Evolutionary conservation across 2,888 invertebrate genomes (phyloP).

Genomic region (Cheilosia impressa): DNA sequence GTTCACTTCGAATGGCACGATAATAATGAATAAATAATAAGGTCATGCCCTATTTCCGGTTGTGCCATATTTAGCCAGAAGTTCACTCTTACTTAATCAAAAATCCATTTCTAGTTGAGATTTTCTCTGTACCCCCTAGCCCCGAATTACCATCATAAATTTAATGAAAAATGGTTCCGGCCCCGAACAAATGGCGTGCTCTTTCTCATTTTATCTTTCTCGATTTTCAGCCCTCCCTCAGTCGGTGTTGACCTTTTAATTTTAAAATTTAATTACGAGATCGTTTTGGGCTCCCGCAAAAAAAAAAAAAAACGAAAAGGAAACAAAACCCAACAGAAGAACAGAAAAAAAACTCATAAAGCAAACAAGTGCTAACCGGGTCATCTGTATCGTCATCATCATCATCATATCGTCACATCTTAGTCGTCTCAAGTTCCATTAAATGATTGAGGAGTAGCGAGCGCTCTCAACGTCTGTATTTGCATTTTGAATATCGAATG

Average conservation of each 20-base stretch:
- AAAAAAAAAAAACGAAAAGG: constrained; percentile 17
- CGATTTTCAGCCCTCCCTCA: not conserved
- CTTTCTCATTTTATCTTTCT: constrained; percentile 5
- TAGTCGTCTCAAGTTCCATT: constrained; percentile 76
- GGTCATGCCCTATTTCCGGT: constrained; percentile 57
- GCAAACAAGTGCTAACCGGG: constrained; percentile 58
- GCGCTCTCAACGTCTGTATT: constrained; percentile 74
- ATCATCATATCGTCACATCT: constrained; percentile 33
- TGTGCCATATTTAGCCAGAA: constrained; percentile 5
- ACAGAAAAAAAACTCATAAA: constrained; percentile 3
- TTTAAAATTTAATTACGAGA: constrained; percentile 71
- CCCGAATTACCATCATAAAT: not conserved
- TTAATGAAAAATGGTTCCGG: constrained; percentile 30
- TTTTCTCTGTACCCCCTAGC: not conserved
- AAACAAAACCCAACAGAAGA: constrained; percentile 1
- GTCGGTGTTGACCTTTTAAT: constrained; percentile 62
- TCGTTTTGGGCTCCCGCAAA: constrained; percentile 29
- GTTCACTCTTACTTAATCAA: constrained; percentile 33
- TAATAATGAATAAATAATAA: constrained; percentile 65
- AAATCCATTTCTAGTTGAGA: constrained; percentile 46
- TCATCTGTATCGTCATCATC: constrained; percentile 53
- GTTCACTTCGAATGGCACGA: constrained; percentile 31
- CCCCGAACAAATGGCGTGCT: constrained; percentile 39
- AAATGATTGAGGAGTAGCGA: constrained; percentile 79
- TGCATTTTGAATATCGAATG: constrained; percentile 70